These are phyloP conservation scores for Spatulosminthurus flaviceps DNA, from an alignment of 2,888 invertebrate species.

Conservation along the genomic window DNA sequence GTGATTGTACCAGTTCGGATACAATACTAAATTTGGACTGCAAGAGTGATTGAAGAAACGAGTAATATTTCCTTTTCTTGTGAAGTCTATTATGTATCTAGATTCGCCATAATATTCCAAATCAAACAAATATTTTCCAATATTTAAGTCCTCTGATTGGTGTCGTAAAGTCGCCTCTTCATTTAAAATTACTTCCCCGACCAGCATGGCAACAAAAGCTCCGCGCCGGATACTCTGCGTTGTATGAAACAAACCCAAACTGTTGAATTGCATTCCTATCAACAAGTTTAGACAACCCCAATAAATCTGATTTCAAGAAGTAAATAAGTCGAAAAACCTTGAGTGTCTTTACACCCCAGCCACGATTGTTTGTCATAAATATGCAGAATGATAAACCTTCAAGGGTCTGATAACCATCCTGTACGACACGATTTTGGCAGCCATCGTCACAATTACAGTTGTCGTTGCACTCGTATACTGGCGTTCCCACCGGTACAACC, in stretches of 20 bases:
- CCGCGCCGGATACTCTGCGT: slow-evolving; percentile 34
- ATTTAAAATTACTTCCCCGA: slow-evolving; percentile 35
- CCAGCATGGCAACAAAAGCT: slow-evolving; percentile 23
- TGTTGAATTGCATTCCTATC: too few relatives aligned
- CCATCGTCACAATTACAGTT: slow-evolving; percentile 23
- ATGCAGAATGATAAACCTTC: slow-evolving; percentile 7
- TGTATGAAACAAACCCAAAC: background rate
- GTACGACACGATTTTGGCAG: slow-evolving; percentile 35
- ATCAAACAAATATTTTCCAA: slow-evolving; percentile 31
- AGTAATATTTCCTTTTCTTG: slow-evolving; percentile 34
- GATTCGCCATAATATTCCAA: background rate
- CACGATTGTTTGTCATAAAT: slow-evolving; percentile 25
- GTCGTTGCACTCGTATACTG: slow-evolving; percentile 40
- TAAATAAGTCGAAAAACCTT: slow-evolving; percentile 12
- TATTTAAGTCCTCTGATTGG: background rate
- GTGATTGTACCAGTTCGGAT: slow-evolving; percentile 19
- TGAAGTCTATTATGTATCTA: slow-evolving; percentile 33
- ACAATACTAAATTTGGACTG: slow-evolving; percentile 25
- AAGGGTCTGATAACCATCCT: slow-evolving; percentile 28
- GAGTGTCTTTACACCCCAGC: slow-evolving; percentile 43
- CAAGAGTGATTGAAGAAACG: slow-evolving; percentile 43
- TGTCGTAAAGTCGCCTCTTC: slow-evolving; percentile 12
- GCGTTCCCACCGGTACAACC: slow-evolving; percentile 5
- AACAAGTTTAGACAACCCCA: too few relatives aligned
- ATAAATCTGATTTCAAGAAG: too few relatives aligned